Conservation (phyloP, 2,113 vertebrate species). For the Nettapus auritus region DNA sequence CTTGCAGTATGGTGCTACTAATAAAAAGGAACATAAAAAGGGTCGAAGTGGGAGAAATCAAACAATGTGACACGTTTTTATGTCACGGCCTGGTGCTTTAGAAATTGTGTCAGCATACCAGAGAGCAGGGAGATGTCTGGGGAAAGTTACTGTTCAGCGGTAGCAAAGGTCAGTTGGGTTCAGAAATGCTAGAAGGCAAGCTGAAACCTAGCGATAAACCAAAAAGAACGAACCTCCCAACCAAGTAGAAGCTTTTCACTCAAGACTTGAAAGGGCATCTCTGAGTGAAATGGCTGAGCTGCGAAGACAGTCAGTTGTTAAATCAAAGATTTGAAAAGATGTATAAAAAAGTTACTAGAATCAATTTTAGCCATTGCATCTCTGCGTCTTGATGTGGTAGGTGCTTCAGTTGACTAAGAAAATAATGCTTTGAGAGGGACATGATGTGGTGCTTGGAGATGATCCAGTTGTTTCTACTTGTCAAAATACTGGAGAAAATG, state of each 20-base stretch:
- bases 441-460: background rate
- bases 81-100: background rate
- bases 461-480: background rate
- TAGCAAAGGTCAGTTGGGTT: background rate
- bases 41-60: background rate
- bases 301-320: background rate
- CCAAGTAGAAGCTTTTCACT: background rate
- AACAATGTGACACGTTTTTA: background rate
- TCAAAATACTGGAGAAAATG: background rate
- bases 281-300: background rate
- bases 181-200: background rate
- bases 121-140: background rate
- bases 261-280: background rate
- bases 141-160: background rate
- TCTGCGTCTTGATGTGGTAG: background rate
- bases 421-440: background rate
- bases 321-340: background rate
- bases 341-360: background rate
- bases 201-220: background rate
- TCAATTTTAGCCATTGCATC: background rate
- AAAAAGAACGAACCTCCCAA: background rate
- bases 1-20: background rate
- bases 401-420: background rate
- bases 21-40: background rate
- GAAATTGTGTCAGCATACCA: background rate